Evolutionary conservation across 2,888 invertebrate genomes (phyloP), one percentile per base, ranked within the genome.

Genomic region (Scaptomyza caliginosa): DNA sequence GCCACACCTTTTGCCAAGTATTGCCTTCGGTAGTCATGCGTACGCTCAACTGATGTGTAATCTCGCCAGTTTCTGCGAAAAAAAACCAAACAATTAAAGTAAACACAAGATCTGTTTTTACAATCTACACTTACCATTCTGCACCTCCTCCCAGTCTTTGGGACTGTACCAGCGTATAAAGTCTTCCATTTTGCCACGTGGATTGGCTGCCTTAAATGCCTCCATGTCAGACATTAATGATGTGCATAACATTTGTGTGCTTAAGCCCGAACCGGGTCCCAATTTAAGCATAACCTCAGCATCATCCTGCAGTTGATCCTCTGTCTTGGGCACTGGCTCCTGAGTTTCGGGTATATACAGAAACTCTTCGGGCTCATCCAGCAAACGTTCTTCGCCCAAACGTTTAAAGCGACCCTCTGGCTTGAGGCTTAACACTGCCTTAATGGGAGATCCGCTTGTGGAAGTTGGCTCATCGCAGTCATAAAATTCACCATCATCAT

Each of bases 81-180:
- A 21, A 7, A 1, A 7, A 6, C 0, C 1, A 17, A 23, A 5
- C 3, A 10, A 16, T 23, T 17, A 6, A 4, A 6, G 13, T 10
- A 0, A 1, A 10, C 5, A 4, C 2, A n/a, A 8, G 2, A 6
- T 3, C 4, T 11, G n/a, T 11, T 0, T 1, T 5, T 11, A 4
- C 2, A n/a, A 5, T 4, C 3, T 1, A 6, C 10, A 76, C 89
- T 64, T 87, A 91, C 75, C 90, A 64, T 89, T 74, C 13, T 62
- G 38, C 19, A 92, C 92, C 83, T 95, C 94, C 42, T 96, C 94
- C 96, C 97, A 99, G 90, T 99, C 99, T 13, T 98, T 93, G 0
- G 99, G 99, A 1, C 99, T 99, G 90, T 99, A 99, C 99, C 99
- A 99, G 45, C 97, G 94, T 60, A 99, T 98, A 89, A 99, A 99